Evolutionary conservation across 2,888 invertebrate genomes (phyloP), one percentile per base, ranked within the genome.

Genomic region (Drosophila paracracens): DNA sequence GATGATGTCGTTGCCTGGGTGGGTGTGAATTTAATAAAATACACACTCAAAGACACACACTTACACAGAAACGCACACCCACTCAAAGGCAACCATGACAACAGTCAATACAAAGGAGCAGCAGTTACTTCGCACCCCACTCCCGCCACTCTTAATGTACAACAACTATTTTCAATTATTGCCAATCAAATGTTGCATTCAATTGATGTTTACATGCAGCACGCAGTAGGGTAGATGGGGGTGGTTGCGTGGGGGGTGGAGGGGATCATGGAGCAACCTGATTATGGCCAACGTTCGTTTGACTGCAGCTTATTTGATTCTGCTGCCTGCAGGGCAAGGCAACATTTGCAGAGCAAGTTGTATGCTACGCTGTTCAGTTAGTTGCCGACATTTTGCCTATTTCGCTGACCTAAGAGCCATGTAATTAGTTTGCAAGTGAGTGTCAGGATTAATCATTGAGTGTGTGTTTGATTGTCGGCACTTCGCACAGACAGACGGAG

Each of bases 101-200:
- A 87, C 89, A 85, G 81, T 75, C 78, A 85, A 77, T 79, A 79
- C 64, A 74, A 81, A 70, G 70, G 67, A 76, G 40, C 53, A 25
- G 36, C 36, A 36, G 25, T 36, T 48, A 13, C 46, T 18, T 21
- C 46, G 29, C 43, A 50, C 35, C 25, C 27, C 36, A 31, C 38
- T 25, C 43, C 62, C 33, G 29, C 10, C 67, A 53, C 75, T 82
- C 82, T 81, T 84, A 84, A 85, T 88, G 76, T 83, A 81, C 84
- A 83, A 82, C 90, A 91, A 91, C 89, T 88, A 91, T 92, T 92
- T 90, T 88, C 92, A 92, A 92, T 92, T 92, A 92, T 92, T 91
- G 88, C 91, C 91, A 92, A 92, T 92, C 92, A 92, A 92, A 92
- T 90, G 90, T 88, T 91, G 91, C 92, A 88, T 90, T 91, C 89